A percentile compares a stretch with the other conserved stretches of the same genome.
Conservation (phyloP, 2,888 invertebrate species). For the Nymphalis polychloros region DNA sequence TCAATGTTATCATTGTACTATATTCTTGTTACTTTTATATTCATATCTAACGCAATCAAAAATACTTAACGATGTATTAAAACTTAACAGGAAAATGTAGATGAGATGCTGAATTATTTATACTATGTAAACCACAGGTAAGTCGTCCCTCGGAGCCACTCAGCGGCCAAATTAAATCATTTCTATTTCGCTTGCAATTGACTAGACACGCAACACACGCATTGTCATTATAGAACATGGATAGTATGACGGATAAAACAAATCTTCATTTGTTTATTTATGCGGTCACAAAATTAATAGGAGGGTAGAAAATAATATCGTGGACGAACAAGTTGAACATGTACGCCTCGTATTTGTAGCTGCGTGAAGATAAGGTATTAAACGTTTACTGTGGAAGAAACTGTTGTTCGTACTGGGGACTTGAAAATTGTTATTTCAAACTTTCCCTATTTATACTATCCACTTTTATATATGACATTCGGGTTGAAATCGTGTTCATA, state of each 20-base stretch:
- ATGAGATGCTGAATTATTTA: slow-evolving; percentile 25
- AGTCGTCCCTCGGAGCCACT: slow-evolving; percentile 60
- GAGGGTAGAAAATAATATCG: slow-evolving; percentile 8
- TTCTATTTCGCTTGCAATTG: slow-evolving; percentile 69
- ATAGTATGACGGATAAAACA: slow-evolving; percentile 26
- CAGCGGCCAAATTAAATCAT: slow-evolving; percentile 74
- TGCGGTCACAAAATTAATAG: slow-evolving; percentile 1
- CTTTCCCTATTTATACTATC: too few species aligned
- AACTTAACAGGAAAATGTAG: slow-evolving; percentile 13
- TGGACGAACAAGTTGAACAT: not conserved
- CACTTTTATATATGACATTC: too few species aligned
- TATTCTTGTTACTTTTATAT: too few species aligned
- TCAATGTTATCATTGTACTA: too few species aligned
- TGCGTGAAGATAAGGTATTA: not conserved
- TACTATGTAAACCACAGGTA: slow-evolving; percentile 42
- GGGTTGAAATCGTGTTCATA: too few species aligned
- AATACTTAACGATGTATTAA: not conserved
- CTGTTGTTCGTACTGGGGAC: not conserved
- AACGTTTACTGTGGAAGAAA: not conserved
- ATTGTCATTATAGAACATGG: slow-evolving; percentile 55
- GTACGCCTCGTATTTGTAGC: not conserved
- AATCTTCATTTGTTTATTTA: slow-evolving; percentile 18
- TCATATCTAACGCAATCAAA: too few species aligned
- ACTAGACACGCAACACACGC: slow-evolving; percentile 62
- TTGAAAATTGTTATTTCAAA: too few species aligned